Percentiles rank a stretch among this genome's conserved stretches.
Conservation (phyloP, 2,888 invertebrate species). For the Hyppa rectilinea region DNA sequence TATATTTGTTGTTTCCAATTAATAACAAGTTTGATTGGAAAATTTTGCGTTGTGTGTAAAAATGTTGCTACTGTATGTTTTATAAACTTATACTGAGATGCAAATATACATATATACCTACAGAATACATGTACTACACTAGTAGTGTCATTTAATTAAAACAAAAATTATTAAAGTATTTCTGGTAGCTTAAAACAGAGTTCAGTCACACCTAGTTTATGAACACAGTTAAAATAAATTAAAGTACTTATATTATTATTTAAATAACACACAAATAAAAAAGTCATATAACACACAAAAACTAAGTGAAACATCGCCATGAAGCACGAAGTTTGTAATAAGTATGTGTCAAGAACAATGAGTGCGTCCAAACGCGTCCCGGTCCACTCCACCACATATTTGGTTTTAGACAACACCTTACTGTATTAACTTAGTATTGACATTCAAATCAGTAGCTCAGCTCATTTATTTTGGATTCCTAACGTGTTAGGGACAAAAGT, state of each 20-base stretch:
- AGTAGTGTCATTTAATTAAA: background rate
- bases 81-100: constrained; percentile 9
- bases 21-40: constrained; percentile 55
- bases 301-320: constrained; percentile 61
- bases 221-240: constrained; percentile 61
- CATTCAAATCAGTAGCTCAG: constrained; percentile 89
- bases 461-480: constrained; percentile 87
- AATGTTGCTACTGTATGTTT: constrained; percentile 48
- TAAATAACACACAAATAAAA: constrained; percentile 66
- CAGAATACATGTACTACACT: background rate
- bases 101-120: background rate
- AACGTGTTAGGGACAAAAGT: constrained; percentile 83
- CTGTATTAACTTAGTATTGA: constrained; percentile 87
- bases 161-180: background rate
- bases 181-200: constrained; percentile 1
- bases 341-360: constrained; percentile 66
- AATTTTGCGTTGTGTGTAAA: constrained; percentile 48
- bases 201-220: constrained; percentile 17
- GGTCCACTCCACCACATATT: constrained; percentile 71
- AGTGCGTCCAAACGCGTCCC: constrained; percentile 55
- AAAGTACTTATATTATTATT: constrained; percentile 62
- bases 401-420: constrained; percentile 87
- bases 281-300: constrained; percentile 64
- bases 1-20: constrained; percentile 63
- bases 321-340: constrained; percentile 65